These are phyloP conservation scores for Sebastes glaucus DNA, from an alignment of 2,797 vertebrate genomes.

Conservation along the genomic window DNA sequence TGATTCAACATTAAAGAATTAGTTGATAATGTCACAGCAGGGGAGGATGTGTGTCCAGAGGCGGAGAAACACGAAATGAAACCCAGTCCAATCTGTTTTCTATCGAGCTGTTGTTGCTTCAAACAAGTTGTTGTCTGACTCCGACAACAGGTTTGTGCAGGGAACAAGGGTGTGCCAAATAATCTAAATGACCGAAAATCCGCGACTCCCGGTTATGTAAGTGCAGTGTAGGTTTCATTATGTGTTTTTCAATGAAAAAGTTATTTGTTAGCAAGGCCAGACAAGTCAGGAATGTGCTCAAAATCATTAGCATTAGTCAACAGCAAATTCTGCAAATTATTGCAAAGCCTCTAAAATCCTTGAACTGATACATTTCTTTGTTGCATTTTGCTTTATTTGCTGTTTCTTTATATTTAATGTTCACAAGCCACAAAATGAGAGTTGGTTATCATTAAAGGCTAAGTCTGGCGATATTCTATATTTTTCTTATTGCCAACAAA, in stretches of 20 bases:
- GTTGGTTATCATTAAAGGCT: neutral
- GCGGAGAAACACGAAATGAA: neutral
- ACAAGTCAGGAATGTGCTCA: constrained; percentile 34
- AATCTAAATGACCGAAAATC: neutral
- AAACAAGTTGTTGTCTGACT: neutral
- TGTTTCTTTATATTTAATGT: neutral
- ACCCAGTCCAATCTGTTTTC: neutral
- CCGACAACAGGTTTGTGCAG: neutral
- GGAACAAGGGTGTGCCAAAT: neutral
- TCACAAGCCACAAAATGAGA: neutral
- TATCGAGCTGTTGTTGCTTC: too few relatives aligned
- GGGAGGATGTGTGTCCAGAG: neutral
- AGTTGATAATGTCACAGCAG: neutral
- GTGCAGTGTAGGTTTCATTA: neutral
- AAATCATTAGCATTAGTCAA: constrained; percentile 16
- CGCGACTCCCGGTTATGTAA: neutral
- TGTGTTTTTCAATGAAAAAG: neutral
- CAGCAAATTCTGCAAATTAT: neutral
- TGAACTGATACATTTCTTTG: neutral
- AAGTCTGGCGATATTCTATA: neutral
- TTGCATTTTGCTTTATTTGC: neutral
- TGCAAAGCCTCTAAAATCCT: neutral
- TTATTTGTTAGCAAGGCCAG: constrained; percentile 24
- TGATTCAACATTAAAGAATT: neutral
- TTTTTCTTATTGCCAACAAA: neutral